A percentile compares a stretch with the other conserved stretches of the same genome.
These are phyloP conservation scores for Hydraecia micacea DNA, from an alignment of 2,888 invertebrate genomes.

Conservation along the genomic window DNA sequence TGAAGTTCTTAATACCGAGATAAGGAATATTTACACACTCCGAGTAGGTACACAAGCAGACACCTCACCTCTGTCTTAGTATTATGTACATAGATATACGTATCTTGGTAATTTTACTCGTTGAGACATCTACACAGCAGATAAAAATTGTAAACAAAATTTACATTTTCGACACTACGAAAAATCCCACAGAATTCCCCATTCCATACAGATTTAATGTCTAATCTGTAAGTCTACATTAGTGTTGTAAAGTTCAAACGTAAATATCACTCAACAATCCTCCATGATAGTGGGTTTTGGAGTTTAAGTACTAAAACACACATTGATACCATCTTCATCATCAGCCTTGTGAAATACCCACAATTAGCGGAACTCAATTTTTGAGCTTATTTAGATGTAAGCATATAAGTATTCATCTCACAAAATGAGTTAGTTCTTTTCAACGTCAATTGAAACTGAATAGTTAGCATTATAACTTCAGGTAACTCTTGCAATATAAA, in stretches of 20 bases:
- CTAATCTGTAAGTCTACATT: conserved; percentile 71
- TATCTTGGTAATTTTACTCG: conserved; percentile 87
- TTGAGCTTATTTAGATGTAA: conserved; percentile 25
- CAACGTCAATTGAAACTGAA: neutral
- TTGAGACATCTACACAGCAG: conserved; percentile 85
- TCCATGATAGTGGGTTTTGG: conserved; percentile 60
- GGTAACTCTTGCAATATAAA: neutral
- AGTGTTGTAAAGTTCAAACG: conserved; percentile 66
- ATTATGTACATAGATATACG: conserved; percentile 86
- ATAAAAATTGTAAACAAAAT: conserved; percentile 85
- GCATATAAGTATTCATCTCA: neutral
- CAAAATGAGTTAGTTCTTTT: neutral
- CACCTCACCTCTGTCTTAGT: conserved; percentile 87
- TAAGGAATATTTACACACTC: conserved; percentile 89
- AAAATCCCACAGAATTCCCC: conserved; percentile 73
- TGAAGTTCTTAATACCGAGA: conserved; percentile 89
- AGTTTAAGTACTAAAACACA: conserved; percentile 43
- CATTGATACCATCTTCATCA: conserved; percentile 18
- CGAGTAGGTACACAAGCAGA: conserved; percentile 82
- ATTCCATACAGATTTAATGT: conserved; percentile 68
- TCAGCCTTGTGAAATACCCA: conserved; percentile 26
- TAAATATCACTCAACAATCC: conserved; percentile 61
- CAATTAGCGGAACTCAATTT: conserved; percentile 21
- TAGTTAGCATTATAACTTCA: neutral
- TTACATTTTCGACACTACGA: conserved; percentile 74